A percentile compares a stretch with the other conserved stretches of the same genome.
These are phyloP conservation scores for Pollimyrus isidori DNA, from an alignment of 2,113 vertebrate species.

Conservation along the genomic window DNA sequence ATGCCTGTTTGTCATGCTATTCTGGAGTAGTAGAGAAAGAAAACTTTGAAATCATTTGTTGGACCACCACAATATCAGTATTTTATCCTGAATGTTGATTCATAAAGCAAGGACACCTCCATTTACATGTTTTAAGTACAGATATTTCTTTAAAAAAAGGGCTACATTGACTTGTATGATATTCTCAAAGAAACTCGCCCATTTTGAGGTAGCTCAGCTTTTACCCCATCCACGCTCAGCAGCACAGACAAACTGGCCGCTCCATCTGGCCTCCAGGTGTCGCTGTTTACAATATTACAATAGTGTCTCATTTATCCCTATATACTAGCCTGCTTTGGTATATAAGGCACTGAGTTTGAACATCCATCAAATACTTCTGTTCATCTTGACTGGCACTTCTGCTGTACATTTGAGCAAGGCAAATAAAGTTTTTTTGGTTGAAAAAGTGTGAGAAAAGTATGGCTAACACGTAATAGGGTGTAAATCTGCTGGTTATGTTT, in stretches of 20 bases:
- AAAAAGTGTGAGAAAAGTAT: not conserved
- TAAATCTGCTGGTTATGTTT: not conserved
- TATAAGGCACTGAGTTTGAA: not conserved
- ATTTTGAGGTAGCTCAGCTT: not conserved
- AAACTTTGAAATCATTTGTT: not conserved
- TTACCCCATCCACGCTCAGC: not conserved
- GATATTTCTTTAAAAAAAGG: not conserved
- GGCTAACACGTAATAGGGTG: not conserved
- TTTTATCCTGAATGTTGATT: not conserved
- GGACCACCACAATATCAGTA: not conserved
- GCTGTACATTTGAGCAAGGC: not conserved
- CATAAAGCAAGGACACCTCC: not conserved
- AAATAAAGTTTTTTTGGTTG: not conserved
- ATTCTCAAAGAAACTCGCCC: not conserved
- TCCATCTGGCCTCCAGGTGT: not conserved
- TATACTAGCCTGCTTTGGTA: not conserved
- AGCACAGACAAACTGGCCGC: not conserved
- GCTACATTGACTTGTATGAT: not conserved
- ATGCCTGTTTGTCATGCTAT: not conserved
- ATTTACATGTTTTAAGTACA: not conserved
- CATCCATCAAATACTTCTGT: not conserved
- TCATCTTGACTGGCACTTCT: not conserved
- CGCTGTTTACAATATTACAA: not conserved
- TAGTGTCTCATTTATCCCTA: not conserved
- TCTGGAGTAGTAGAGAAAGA: not conserved